phyloP scores from a whole-genome alignment of 2,113 vertebrate species.

The Laterallus jamaicensis region DNA sequence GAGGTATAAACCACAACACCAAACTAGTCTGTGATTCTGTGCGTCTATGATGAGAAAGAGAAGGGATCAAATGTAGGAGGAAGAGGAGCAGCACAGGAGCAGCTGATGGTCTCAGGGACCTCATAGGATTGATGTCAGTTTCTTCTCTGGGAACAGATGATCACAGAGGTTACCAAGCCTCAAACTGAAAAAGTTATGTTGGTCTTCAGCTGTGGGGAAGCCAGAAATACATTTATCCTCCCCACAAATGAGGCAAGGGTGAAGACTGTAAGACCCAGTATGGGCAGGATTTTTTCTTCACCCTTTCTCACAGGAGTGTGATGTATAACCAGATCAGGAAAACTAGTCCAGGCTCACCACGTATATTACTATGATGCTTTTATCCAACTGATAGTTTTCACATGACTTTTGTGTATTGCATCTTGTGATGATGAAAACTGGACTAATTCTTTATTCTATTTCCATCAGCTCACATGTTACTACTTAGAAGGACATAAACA shows the following conservation, averaged over 20 bases:
- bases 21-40: too few relatives aligned
- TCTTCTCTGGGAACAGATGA: background rate
- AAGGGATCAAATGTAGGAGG: background rate
- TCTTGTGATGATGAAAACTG: background rate
- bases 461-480: background rate
- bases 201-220: background rate
- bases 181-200: background rate
- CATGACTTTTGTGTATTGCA: background rate
- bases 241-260: background rate
- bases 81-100: background rate
- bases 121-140: background rate
- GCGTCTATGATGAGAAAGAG: background rate
- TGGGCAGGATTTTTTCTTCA: background rate
- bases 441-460: background rate
- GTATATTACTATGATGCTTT: background rate
- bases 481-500: background rate
- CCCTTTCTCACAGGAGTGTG: background rate
- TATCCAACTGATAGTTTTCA: background rate
- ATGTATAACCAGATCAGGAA: background rate
- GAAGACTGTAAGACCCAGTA: background rate
- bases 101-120: fast-evolving
- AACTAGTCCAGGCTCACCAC: background rate
- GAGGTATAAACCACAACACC: too few relatives aligned
- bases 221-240: background rate
- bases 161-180: background rate